phyloP scores from a whole-genome alignment of 2,113 vertebrate genomes.

The Prunella fulvescens region DNA sequence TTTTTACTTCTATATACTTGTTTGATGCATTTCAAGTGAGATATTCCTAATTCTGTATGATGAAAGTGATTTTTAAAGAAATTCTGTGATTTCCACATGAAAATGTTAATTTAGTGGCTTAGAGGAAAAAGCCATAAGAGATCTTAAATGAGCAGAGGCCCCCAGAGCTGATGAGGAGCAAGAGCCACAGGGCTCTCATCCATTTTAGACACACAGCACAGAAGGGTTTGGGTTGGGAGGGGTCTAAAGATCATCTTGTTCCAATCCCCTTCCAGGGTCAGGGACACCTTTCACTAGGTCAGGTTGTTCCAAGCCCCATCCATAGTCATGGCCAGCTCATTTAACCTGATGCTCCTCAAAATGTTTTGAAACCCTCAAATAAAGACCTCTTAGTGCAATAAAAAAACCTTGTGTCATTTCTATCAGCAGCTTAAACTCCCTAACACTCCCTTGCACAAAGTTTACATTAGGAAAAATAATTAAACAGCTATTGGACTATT shows the following conservation, averaged over 20 bases:
- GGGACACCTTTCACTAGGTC: background rate
- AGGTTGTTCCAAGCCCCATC: background rate
- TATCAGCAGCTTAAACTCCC: background rate
- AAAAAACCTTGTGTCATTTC: background rate
- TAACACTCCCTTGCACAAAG: background rate
- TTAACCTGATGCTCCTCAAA: background rate
- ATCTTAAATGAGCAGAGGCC: background rate
- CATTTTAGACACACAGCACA: background rate
- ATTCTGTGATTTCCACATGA: background rate
- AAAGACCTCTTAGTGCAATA: background rate
- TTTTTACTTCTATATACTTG: fast-evolving
- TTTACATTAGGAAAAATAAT: background rate
- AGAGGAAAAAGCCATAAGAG: background rate
- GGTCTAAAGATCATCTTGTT: background rate
- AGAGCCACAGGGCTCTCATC: background rate
- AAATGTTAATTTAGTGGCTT: background rate
- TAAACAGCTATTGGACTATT: background rate
- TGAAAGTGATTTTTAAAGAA: background rate
- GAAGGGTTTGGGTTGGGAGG: background rate
- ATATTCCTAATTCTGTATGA: background rate
- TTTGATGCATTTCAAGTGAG: background rate
- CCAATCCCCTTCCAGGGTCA: background rate
- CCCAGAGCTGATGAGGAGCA: background rate
- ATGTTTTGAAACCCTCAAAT: background rate
- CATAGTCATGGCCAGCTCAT: background rate